These are phyloP conservation scores for Acomys russatus DNA, from an alignment of 2,797 vertebrate genomes.

Conservation along the genomic window DNA sequence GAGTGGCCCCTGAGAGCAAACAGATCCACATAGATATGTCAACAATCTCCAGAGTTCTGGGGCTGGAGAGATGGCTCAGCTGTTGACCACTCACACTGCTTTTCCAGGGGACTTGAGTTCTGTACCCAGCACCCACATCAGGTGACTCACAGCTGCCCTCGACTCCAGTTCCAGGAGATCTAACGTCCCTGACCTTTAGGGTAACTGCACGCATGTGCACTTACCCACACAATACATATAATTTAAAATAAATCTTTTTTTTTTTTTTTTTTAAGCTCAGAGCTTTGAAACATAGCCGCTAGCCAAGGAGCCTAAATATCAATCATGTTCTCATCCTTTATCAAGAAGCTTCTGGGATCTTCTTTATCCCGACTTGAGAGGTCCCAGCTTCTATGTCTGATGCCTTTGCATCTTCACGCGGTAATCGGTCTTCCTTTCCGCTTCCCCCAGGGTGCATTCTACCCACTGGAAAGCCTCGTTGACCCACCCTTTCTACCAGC, in stretches of 20 bases:
- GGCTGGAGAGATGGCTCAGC: background rate
- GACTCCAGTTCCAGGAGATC: background rate
- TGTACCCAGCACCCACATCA: background rate
- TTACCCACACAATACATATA: background rate
- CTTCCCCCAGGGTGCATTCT: constrained; percentile 84
- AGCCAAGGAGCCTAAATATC: background rate
- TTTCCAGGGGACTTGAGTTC: background rate
- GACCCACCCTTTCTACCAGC: constrained; percentile 89
- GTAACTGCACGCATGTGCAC: no score
- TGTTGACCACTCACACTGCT: background rate
- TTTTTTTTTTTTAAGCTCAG: background rate
- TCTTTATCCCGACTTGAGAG: background rate
- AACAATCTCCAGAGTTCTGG: background rate
- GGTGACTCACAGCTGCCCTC: background rate
- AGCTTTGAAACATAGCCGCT: background rate
- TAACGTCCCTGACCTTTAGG: background rate
- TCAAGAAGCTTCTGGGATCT: background rate
- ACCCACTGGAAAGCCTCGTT: constrained; percentile 74
- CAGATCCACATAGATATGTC: background rate
- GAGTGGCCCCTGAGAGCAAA: background rate
- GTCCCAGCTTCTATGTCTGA: background rate
- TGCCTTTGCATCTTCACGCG: background rate
- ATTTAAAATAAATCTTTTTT: background rate
- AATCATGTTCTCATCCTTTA: background rate
- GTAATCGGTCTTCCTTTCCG: background rate